Conservation (phyloP, 2,797 vertebrate genomes). For the Clamator glandarius region DNA sequence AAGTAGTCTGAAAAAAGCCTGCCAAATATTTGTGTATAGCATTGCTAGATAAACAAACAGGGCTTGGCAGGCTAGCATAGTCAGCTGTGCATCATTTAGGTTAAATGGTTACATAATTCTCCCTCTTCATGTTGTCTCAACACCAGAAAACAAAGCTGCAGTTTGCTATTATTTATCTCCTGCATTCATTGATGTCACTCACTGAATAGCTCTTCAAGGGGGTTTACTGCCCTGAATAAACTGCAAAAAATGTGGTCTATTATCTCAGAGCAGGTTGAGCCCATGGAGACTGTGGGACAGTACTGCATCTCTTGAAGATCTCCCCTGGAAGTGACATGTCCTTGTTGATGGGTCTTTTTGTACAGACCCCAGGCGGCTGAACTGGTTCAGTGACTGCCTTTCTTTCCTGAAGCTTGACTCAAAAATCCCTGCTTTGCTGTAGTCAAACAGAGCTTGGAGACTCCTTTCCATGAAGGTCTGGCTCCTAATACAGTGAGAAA, state of each 20-base stretch:
- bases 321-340: not conserved
- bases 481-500: not conserved
- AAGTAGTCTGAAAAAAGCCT: not conserved
- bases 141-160: not conserved
- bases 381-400: not conserved
- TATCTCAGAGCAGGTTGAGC: not conserved
- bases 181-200: not conserved
- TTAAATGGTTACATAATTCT: not conserved
- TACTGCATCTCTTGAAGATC: not conserved
- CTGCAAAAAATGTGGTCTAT: not conserved
- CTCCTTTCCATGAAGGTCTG: not conserved
- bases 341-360: not conserved
- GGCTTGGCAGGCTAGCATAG: not conserved
- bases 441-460: not conserved
- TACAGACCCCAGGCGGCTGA: not conserved
- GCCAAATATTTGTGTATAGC: not conserved
- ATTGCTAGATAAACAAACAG: not conserved
- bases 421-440: not conserved
- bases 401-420: not conserved
- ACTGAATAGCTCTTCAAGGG: not conserved
- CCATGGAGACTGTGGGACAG: not conserved
- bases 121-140: not conserved
- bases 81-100: not conserved
- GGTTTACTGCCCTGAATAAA: not conserved
- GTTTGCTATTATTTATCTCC: not conserved